phyloP scores from a whole-genome alignment of 2,113 vertebrate species.

The Clinocottus analis region DNA sequence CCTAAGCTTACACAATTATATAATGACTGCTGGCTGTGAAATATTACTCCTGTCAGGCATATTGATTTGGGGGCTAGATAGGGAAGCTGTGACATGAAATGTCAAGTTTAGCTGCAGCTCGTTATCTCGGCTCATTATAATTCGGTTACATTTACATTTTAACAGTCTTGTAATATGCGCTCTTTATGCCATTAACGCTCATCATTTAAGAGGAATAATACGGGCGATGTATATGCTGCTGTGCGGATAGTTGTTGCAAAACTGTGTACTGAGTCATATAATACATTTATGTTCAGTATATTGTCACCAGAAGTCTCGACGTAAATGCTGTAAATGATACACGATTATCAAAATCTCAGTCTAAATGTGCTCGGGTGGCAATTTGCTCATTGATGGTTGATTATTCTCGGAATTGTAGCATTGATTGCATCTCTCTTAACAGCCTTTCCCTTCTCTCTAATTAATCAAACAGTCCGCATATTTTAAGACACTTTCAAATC shows the following conservation, averaged over 20 bases:
- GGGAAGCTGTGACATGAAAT: conserved; percentile 65
- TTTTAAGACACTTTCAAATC: conserved; percentile 55
- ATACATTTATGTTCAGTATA: background rate
- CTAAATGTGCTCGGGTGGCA: conserved; percentile 29
- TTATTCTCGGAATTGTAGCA: conserved; percentile 35
- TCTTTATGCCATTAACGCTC: conserved; percentile 16
- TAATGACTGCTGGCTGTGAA: conserved; percentile 42
- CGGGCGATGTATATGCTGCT: background rate
- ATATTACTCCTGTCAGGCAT: conserved; percentile 47
- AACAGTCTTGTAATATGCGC: conserved; percentile 22
- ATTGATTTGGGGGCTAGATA: conserved; percentile 57
- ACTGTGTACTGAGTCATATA: conserved; percentile 2
- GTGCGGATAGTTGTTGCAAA: conserved; percentile 10
- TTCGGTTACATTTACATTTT: conserved; percentile 43
- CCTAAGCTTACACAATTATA: conserved; percentile 56
- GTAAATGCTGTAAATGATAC: background rate
- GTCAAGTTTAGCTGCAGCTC: conserved; percentile 57
- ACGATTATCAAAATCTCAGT: conserved; percentile 28
- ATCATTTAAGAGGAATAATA: background rate
- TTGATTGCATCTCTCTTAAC: conserved; percentile 60
- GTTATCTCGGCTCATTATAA: conserved; percentile 38
- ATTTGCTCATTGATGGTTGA: conserved; percentile 51
- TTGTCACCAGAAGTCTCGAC: background rate
- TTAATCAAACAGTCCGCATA: conserved; percentile 66
- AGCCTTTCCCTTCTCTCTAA: conserved; percentile 46